These are phyloP conservation scores for Periphyllus acericola DNA, from an alignment of 2,888 invertebrate genomes.

Conservation along the genomic window DNA sequence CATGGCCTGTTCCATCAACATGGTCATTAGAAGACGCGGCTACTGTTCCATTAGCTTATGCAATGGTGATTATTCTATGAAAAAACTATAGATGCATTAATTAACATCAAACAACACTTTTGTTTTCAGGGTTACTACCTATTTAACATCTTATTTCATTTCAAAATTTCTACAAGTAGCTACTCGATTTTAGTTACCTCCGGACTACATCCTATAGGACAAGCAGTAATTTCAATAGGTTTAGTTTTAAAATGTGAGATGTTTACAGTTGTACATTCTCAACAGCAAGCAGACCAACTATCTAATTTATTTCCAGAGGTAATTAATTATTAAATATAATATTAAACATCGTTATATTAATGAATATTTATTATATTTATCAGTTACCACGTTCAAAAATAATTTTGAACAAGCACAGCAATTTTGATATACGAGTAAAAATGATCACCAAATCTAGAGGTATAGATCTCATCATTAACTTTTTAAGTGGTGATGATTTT, in stretches of 20 bases:
- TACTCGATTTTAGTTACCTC: neutral
- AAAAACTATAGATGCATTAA: no score
- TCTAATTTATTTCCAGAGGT: neutral
- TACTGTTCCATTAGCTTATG: constrained; percentile 71
- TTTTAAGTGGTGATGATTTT: neutral
- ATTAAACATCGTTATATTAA: no score
- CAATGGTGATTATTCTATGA: no score
- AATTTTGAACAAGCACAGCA: neutral
- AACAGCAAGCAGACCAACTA: neutral
- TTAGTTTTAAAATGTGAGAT: neutral
- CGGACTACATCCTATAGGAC: neutral
- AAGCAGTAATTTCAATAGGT: neutral
- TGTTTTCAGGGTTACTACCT: neutral
- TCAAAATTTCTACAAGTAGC: no score
- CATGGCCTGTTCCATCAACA: constrained; percentile 71
- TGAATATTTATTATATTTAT: no score
- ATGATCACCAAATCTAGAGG: neutral
- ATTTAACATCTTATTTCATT: neutral
- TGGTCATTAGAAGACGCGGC: constrained; percentile 76
- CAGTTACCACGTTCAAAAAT: neutral
- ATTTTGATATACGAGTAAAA: neutral
- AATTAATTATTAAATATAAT: no score
- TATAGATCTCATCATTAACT: neutral
- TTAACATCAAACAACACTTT: no score
- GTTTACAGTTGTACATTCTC: neutral